phyloP scores from a whole-genome alignment of 2,113 vertebrate species.

The Phalacrocorax carbo region DNA sequence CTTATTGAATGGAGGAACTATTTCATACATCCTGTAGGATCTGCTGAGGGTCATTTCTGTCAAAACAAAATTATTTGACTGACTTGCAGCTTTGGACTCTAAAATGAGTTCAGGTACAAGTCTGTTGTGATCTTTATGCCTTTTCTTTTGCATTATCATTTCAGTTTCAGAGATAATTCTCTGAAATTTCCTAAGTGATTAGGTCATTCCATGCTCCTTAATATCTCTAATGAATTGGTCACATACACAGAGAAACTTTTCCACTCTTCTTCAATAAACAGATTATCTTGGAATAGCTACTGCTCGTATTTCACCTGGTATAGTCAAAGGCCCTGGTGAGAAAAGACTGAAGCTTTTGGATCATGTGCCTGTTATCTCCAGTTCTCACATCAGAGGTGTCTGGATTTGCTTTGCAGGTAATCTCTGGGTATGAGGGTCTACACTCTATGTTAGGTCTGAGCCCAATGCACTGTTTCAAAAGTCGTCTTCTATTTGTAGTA shows the following conservation, averaged over 20 bases:
- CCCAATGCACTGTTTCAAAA: neutral
- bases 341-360: neutral
- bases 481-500: neutral
- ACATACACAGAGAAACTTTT: neutral
- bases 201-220: neutral
- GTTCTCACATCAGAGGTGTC: neutral
- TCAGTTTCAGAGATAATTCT: neutral
- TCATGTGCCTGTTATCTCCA: accelerated
- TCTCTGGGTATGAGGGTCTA: neutral
- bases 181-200: neutral
- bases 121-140: neutral
- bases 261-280: neutral
- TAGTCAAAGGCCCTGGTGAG: neutral
- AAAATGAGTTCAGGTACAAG: neutral
- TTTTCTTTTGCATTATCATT: neutral
- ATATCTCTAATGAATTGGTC: neutral
- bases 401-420: neutral
- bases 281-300: neutral
- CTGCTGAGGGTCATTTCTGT: neutral
- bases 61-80: neutral
- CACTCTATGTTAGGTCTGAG: neutral
- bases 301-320: neutral
- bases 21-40: neutral
- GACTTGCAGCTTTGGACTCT: neutral
- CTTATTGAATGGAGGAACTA: neutral